phyloP scores from a whole-genome alignment of 2,888 invertebrate species.

The Oscheius sp. region DNA sequence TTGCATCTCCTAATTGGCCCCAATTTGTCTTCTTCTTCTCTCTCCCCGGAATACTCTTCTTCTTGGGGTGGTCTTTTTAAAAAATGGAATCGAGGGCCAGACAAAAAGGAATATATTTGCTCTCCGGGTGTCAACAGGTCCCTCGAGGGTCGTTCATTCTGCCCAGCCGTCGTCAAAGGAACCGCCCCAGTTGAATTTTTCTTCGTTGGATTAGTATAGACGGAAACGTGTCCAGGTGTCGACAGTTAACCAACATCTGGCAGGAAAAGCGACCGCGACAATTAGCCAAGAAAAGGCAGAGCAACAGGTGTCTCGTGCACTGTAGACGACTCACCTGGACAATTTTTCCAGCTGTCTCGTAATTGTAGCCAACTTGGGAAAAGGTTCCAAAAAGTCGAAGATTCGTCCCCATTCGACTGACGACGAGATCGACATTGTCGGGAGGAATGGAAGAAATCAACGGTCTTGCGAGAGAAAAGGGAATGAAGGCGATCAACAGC shows the following conservation, averaged over 20 bases:
- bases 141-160: constrained; percentile 15
- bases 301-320: not conserved
- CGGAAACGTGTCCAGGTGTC: not conserved
- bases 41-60: not conserved
- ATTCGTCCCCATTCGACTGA: constrained; percentile 13
- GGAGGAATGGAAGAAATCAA: constrained; percentile 10
- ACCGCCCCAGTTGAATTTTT: constrained; percentile 20
- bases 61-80: not conserved
- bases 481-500: constrained; percentile 1
- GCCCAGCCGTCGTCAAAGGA: constrained; percentile 19
- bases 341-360: constrained; percentile 54
- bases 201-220: constrained; percentile 15
- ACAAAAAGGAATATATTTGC: constrained; percentile 7
- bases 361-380: constrained; percentile 56
- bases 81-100: not conserved
- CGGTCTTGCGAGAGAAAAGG: constrained; percentile 10
- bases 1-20: constrained; percentile 14
- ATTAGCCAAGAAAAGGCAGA: not conserved
- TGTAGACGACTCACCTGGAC: constrained; percentile 50
- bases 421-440: constrained; percentile 29
- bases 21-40: constrained; percentile 18
- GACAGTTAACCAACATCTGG: not conserved
- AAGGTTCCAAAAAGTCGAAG: constrained; percentile 44
- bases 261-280: not conserved
- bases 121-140: constrained; percentile 25